Evolutionary conservation across 1,140 invertebrate species (phyloP).

Genomic region (Sogatella furcifera): DNA sequence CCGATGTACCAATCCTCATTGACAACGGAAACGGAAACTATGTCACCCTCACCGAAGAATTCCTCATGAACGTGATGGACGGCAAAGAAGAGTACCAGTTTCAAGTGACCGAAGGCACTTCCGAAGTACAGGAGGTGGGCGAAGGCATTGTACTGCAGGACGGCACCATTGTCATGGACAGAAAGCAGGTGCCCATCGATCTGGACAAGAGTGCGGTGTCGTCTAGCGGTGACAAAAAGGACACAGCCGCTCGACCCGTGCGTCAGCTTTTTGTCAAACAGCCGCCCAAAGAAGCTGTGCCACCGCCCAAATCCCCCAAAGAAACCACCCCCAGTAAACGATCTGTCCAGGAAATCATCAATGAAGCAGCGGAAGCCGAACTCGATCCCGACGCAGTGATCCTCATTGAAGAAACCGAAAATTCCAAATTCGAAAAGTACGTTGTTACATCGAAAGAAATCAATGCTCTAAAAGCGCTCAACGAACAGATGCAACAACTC

Average conservation of each 20-base stretch:
- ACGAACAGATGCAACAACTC: slow-evolving; percentile 18
- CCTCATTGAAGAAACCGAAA: slow-evolving; percentile 23
- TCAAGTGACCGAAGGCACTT: slow-evolving; percentile 35
- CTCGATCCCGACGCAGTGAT: slow-evolving; percentile 26
- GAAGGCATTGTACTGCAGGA: slow-evolving; percentile 14
- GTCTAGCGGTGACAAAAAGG: neutral
- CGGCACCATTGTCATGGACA: slow-evolving; percentile 10
- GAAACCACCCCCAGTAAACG: neutral
- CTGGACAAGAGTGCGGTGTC: slow-evolving; percentile 8
- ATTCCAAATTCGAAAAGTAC: slow-evolving; percentile 25
- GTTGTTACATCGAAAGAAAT: slow-evolving; percentile 26
- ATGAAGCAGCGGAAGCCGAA: slow-evolving; percentile 19
- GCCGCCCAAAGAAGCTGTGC: neutral
- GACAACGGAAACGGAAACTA: slow-evolving; percentile 43
- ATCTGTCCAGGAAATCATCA: slow-evolving; percentile 12
- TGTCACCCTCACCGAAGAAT: slow-evolving; percentile 42
- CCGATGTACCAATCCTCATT: slow-evolving; percentile 40
- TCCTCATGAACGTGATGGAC: slow-evolving; percentile 38
- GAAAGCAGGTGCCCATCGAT: slow-evolving; percentile 5
- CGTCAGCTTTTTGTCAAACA: slow-evolving; percentile 16
- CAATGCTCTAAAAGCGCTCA: slow-evolving; percentile 19
- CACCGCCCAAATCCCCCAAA: neutral
- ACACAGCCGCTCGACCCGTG: neutral
- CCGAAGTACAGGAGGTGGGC: slow-evolving; percentile 13
- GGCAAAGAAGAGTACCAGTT: slow-evolving; percentile 41